Percentiles rank a stretch among this genome's conserved stretches.
Conservation (phyloP, 2,113 vertebrate species). For the Brachypodius melanocephalos region DNA sequence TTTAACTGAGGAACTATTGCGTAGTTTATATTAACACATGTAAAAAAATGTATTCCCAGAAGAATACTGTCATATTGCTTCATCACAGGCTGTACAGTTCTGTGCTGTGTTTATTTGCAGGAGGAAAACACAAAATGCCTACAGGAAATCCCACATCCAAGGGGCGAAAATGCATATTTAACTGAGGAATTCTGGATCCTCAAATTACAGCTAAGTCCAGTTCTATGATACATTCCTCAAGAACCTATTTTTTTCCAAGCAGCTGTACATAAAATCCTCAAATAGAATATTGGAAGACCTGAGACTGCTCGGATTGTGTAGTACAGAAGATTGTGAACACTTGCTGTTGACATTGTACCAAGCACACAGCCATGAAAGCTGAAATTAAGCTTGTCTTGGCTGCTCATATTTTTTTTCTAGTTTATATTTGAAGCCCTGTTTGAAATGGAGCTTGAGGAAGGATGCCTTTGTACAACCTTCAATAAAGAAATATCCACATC, state of each 20-base stretch:
- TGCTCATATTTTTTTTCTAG: not conserved
- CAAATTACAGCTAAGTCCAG: not conserved
- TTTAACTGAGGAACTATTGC: not conserved
- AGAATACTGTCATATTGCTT: not conserved
- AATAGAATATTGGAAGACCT: not conserved
- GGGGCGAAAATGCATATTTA: not conserved
- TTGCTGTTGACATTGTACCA: not conserved
- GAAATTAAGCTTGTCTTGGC: not conserved
- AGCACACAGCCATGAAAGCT: not conserved
- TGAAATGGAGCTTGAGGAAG: constrained; percentile 5
- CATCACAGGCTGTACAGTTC: not conserved
- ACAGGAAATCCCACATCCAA: not conserved
- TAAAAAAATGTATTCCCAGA: not conserved
- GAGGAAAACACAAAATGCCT: not conserved
- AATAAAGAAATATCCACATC: constrained; percentile 37
- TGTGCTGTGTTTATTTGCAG: not conserved
- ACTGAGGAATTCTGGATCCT: not conserved
- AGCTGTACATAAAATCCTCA: not conserved
- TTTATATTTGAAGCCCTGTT: not conserved
- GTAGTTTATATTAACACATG: not conserved
- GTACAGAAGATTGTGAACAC: not conserved
- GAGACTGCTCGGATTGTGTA: not conserved
- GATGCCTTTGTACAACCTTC: constrained; percentile 25
- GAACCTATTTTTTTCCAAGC: not conserved
- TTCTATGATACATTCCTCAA: not conserved